Evolutionary conservation across 2,797 vertebrate species (phyloP).

Genomic region (Rhinophrynus dorsalis): DNA sequence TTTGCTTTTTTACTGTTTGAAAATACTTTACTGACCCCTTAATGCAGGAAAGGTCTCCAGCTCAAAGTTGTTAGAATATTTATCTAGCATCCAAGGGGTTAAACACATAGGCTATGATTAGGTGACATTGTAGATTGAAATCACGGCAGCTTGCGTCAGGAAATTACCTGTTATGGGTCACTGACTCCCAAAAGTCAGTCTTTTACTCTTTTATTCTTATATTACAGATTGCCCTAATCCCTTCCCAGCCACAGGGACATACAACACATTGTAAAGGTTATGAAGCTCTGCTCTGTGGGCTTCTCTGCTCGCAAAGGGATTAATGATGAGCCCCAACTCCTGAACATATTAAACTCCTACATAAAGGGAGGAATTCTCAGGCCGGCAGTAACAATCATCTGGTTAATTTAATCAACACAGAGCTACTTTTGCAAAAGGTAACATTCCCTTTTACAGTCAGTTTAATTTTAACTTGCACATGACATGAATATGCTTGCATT

Average conservation of each 20-base stretch:
- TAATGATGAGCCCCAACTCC: constrained; percentile 19
- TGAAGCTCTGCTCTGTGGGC: neutral
- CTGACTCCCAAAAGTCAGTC: constrained; percentile 18
- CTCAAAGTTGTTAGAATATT: no score
- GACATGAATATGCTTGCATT: no score
- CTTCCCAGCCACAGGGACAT: constrained; percentile 23
- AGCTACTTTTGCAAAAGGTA: neutral
- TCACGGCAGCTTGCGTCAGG: constrained; percentile 7
- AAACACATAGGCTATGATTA: neutral
- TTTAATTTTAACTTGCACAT: no score
- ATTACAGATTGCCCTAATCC: constrained; percentile 27
- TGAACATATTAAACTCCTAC: constrained; percentile 8
- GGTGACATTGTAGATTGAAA: neutral
- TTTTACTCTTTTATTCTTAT: constrained; percentile 11
- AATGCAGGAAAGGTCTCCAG: no score
- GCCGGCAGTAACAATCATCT: neutral
- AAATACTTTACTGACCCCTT: no score
- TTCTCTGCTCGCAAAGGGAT: constrained; percentile 29
- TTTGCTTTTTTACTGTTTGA: no score
- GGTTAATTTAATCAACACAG: neutral
- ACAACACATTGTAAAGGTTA: constrained; percentile 22
- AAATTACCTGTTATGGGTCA: constrained; percentile 41
- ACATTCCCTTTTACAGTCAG: no score
- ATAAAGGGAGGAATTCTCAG: neutral
- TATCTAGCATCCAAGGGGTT: no score